Base-by-base conservation (phyloP, 2,113 vertebrate genomes). In the Chiloscyllium plagiosum region DNA sequence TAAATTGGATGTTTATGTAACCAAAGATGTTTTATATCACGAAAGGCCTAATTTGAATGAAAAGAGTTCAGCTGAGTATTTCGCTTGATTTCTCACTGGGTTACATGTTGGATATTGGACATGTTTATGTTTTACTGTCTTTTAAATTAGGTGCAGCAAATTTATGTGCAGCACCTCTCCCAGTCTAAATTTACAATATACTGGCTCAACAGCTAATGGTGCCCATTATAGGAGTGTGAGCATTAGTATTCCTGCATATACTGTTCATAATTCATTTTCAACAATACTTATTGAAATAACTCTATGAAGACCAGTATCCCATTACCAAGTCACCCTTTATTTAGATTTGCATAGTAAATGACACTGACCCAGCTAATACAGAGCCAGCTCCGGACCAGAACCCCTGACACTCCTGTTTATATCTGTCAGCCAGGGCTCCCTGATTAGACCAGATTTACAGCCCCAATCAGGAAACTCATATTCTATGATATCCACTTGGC, bases 1-100 rank as follows among this genome's bases (percentile, higher is more conserved):
- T 50, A 70, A 95, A 95, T 95, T 95, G 93, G 68, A 95, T 50
- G 65, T 95, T 95, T 95, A 72, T 95, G 4, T 70, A 95, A 95
- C 37, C 37, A 42, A 42, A 70, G 69, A 95, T 72, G 42, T 95
- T 24, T 68, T 69, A 6, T 95, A 70, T 22, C 92, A 70, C 26
- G 50, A 50, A 94, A 69, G 3, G 8, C 65, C 17, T 6, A 47
- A 33, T 65, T 69, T 69, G 65, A 95, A 95, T 72, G 66, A 12
- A 42, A 69, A 69, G 19, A 22, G 61, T 94, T 69, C 90, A 69
- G 65, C 90, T 68, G 90, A 94, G n/a, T 69, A 94, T 37, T 94
- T 37, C 37, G 26, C 19, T 52, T 90, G 50, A 61, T 90, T 47
- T 47, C 37, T 20, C 80, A 61, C 17, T 90, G 87, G 10, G 52